phyloP scores from a whole-genome alignment of 2,797 vertebrate species.

The Yasuhikotakia modesta region DNA sequence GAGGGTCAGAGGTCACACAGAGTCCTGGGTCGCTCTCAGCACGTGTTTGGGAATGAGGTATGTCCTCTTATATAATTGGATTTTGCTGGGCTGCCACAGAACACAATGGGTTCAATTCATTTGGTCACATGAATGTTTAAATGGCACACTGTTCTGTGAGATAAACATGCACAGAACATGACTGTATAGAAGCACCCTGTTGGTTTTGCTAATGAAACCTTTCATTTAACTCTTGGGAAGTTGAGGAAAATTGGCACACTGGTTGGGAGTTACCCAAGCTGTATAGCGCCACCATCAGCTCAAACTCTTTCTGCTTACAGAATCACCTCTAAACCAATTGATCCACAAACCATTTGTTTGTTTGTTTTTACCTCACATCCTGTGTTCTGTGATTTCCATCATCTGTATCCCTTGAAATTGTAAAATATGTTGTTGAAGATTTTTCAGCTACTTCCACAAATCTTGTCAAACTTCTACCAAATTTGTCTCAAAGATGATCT shows the following conservation, averaged over 20 bases:
- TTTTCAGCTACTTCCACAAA: too few species aligned
- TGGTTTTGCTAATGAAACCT: not conserved
- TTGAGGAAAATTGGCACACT: not conserved
- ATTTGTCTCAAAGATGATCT: too few species aligned
- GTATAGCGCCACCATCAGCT: not conserved
- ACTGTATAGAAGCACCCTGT: not conserved
- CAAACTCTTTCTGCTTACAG: not conserved
- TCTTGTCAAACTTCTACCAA: too few species aligned
- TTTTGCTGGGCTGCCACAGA: constrained; percentile 26
- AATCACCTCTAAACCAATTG: not conserved
- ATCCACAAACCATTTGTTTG: not conserved
- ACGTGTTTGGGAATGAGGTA: constrained; percentile 81
- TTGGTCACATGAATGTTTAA: constrained; percentile 16
- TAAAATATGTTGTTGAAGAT: not conserved
- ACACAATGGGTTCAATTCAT: constrained; percentile 40
- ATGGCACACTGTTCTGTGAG: not conserved
- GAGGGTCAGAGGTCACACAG: constrained; percentile 70
- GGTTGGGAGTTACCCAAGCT: not conserved
- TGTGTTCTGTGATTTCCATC: not conserved
- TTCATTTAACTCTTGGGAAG: not conserved
- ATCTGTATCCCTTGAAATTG: not conserved
- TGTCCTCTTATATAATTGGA: constrained; percentile 44
- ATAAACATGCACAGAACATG: not conserved
- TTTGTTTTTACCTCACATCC: too few species aligned
- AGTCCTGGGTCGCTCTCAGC: constrained; percentile 80